phyloP scores from a whole-genome alignment of 1,140 invertebrate species.

The Eulimnadia texana region DNA sequence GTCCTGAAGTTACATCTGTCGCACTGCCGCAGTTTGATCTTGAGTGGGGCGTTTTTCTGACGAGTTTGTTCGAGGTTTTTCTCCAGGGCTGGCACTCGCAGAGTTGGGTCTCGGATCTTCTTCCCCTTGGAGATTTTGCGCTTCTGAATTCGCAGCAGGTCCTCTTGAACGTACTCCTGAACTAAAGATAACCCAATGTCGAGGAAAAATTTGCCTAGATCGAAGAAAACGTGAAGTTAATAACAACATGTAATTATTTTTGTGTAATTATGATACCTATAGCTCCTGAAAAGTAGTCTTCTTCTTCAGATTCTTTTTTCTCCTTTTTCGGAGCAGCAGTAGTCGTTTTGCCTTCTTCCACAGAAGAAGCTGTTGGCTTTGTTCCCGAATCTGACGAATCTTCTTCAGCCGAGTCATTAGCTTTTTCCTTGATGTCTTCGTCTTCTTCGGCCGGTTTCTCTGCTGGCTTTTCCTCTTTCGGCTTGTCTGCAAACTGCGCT shows the following conservation, averaged over 20 bases:
- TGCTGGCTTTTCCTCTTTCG: conserved; percentile 32
- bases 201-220: conserved; percentile 58
- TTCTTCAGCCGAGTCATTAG: conserved; percentile 20
- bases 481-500: conserved; percentile 24
- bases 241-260: too few species aligned
- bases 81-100: conserved; percentile 43
- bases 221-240: too few species aligned
- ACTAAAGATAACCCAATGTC: conserved; percentile 81
- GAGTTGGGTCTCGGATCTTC: conserved; percentile 28
- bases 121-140: conserved; percentile 42
- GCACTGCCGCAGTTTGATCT: conserved; percentile 64
- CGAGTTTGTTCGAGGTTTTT: conserved; percentile 66
- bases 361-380: conserved; percentile 7
- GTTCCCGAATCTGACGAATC: conserved; percentile 31
- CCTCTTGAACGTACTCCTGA: conserved; percentile 81
- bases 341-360: conserved; percentile 15
- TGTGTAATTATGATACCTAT: too few species aligned
- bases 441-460: conserved; percentile 32
- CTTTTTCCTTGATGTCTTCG: conserved; percentile 11
- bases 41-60: conserved; percentile 73
- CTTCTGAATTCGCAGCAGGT: conserved; percentile 73
- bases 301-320: background rate
- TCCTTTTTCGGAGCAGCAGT: background rate
- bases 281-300: conserved; percentile 17
- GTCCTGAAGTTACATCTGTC: conserved; percentile 84